Evolutionary conservation across 2,113 vertebrate genomes (phyloP), one percentile per base, ranked within the genome.

Genomic region (Calyptomena viridis): DNA sequence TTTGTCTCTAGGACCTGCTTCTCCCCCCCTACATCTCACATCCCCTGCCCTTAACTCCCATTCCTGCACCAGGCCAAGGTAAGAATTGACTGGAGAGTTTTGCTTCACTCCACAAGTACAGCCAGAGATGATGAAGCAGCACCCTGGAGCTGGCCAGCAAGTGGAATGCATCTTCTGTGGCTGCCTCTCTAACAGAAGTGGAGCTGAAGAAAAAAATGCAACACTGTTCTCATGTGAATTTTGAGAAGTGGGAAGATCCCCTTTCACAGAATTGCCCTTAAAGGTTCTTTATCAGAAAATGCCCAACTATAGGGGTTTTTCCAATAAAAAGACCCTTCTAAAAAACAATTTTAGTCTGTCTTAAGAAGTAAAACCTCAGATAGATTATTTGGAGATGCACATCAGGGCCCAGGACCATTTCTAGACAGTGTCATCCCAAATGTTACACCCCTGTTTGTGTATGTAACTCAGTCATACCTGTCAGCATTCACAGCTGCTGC

Each of bases 221-320:
- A 15, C 18, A n/a, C 0, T 21, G 11, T 60, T 72, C 33, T 80
- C 5, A 1, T 46, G 30, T 46, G 42, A 58, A 67, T 66, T 76
- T 56, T 83, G 74, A 76, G 31, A 60, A 94, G 7, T 52, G 18
- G 40, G 42, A 92, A 88, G 22, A 81, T 60, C 31, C 17, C 20
- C 82, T 91, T 88, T 75, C 42, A 78, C 7, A 68, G 35, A 87
- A 75, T 56, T 90, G 35, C 60, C 31, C 37, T 86, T 74, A 21
- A 16, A 88, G 49, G 14, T 53, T 74, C 35, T 71, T 85, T 31
- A 50, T 81, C 12, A 39, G 76, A 74, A 88, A 67, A 22, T 1
- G 16, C 28, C 21, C 7, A 30, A 0, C 10, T 19, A 1, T 55
- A 21, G 12, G 3, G 5, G 2, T 56, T 60, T 24, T 68, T 37